A percentile compares a stretch with the other conserved stretches of the same genome.
phyloP scores from a whole-genome alignment of 2,888 invertebrate genomes.

The Callimorpha dominula region DNA sequence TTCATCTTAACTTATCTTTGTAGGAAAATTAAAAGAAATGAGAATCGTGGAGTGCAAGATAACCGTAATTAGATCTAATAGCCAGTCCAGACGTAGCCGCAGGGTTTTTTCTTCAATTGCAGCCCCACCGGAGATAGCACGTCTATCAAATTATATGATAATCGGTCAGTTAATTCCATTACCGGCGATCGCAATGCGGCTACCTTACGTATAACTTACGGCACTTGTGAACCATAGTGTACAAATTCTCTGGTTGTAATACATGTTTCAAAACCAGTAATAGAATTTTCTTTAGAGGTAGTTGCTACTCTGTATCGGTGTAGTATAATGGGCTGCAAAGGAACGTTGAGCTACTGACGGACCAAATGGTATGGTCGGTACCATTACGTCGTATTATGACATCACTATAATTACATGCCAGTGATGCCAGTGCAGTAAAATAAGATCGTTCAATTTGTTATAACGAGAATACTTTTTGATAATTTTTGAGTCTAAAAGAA shows the following conservation, averaged over 20 bases:
- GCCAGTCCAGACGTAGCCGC: conserved; percentile 54
- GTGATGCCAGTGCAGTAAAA: conserved; percentile 74
- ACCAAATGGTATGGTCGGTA: conserved; percentile 52
- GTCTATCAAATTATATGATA: conserved; percentile 72
- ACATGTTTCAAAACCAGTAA: background rate
- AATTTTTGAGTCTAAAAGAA: conserved; percentile 1
- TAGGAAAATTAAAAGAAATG: conserved; percentile 49
- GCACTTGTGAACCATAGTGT: conserved; percentile 25
- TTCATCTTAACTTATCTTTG: conserved; percentile 34
- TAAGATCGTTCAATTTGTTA: conserved; percentile 59
- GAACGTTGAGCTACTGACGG: conserved; percentile 33
- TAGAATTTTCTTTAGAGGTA: background rate
- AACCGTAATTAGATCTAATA: conserved; percentile 70
- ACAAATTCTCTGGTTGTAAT: background rate
- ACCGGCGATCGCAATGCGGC: conserved; percentile 56
- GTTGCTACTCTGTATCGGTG: conserved; percentile 8
- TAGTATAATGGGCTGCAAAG: conserved; percentile 1
- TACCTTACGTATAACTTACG: conserved; percentile 30
- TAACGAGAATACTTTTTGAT: conserved; percentile 33
- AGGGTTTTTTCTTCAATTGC: conserved; percentile 62
- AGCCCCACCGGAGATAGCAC: conserved; percentile 59
- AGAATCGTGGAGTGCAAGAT: conserved; percentile 51
- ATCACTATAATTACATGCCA: conserved; percentile 73
- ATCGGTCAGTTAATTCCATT: conserved; percentile 68
- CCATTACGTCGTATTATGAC: conserved; percentile 76